These are phyloP conservation scores for Varanus komodoensis DNA, from an alignment of 2,113 vertebrate species.

Conservation along the genomic window DNA sequence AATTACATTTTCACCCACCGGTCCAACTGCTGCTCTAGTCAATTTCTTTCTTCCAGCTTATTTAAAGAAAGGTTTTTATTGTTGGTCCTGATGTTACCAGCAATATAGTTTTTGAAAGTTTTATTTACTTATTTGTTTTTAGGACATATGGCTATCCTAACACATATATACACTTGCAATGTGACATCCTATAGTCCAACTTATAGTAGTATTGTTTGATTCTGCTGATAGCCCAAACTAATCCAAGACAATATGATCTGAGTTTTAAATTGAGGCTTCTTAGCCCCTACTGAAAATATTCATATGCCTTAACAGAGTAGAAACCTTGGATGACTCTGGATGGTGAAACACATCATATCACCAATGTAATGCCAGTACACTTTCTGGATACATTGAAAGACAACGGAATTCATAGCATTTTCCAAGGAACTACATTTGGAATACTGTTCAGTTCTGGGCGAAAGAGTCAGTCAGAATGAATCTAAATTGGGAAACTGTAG, in stretches of 20 bases:
- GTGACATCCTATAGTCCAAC: background rate
- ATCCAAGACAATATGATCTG: background rate
- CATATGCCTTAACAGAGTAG: background rate
- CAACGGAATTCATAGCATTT: background rate
- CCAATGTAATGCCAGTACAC: background rate
- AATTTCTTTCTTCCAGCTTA: no score
- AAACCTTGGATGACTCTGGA: background rate
- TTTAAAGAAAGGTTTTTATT: no score
- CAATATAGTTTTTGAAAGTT: no score
- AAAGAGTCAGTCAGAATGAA: background rate
- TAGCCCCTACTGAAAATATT: background rate
- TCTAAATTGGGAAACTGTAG: background rate
- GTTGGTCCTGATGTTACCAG: no score
- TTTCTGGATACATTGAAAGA: background rate
- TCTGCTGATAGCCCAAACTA: background rate
- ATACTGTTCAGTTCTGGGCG: background rate
- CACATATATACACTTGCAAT: background rate
- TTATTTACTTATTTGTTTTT: no score
- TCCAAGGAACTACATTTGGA: background rate
- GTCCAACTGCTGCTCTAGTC: no score
- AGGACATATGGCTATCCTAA: background rate
- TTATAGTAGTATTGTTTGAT: background rate
- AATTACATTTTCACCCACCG: no score
- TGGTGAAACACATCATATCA: background rate
- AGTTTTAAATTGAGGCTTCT: background rate